Evolutionary conservation across 2,888 invertebrate species (phyloP).

Genomic region (Pollenia labialis): DNA sequence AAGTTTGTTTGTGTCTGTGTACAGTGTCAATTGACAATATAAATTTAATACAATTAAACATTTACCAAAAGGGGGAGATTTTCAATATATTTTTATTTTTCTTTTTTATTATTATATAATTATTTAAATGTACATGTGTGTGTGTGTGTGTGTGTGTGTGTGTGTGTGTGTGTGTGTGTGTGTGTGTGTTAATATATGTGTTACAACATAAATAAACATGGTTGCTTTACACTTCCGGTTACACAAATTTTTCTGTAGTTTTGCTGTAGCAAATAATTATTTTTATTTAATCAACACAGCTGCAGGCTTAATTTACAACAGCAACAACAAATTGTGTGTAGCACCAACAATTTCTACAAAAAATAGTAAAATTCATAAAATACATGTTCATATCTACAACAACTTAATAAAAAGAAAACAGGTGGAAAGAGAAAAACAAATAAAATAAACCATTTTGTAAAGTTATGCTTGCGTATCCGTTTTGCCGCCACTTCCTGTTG

Average conservation of each 20-base stretch:
- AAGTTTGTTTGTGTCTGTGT: slow-evolving; percentile 10
- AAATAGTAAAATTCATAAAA: slow-evolving; percentile 34
- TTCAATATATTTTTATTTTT: slow-evolving; percentile 36
- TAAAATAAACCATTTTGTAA: slow-evolving; percentile 51
- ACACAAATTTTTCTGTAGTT: slow-evolving; percentile 74
- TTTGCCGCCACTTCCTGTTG: slow-evolving; percentile 69
- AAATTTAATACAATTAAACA: slow-evolving; percentile 72
- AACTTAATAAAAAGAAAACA: slow-evolving; percentile 3
- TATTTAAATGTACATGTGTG: not conserved
- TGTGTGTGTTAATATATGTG: slow-evolving; percentile 28
- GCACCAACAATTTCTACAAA: slow-evolving; percentile 14
- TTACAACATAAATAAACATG: slow-evolving; percentile 65
- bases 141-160: slow-evolving; percentile 1
- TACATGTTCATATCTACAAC: slow-evolving; percentile 17
- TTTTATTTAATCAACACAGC: slow-evolving; percentile 75
- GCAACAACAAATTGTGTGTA: not conserved
- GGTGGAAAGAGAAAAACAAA: slow-evolving; percentile 4
- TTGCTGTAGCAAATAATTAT: slow-evolving; percentile 79
- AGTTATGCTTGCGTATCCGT: slow-evolving; percentile 63
- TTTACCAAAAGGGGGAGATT: slow-evolving; percentile 51
- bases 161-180: slow-evolving; percentile 17
- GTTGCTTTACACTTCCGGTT: slow-evolving; percentile 71
- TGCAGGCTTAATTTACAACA: slow-evolving; percentile 56
- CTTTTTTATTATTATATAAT: not conserved
- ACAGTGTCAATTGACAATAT: slow-evolving; percentile 67